These are phyloP conservation scores for Drosophila histrio DNA, from an alignment of 2,888 invertebrate species.

Conservation along the genomic window DNA sequence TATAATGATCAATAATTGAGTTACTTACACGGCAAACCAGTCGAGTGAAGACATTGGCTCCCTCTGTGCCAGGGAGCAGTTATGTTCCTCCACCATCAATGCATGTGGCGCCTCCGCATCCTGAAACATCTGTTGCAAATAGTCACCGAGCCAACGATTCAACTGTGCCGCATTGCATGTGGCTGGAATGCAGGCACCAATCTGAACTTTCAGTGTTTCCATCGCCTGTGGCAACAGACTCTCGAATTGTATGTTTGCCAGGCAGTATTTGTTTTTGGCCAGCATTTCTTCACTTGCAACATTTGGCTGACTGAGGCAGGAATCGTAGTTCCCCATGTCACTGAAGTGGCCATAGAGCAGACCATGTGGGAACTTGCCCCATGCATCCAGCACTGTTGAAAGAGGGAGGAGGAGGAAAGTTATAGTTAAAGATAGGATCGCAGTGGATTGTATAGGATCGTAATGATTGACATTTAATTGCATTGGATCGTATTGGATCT, in stretches of 20 bases:
- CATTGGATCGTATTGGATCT: neutral
- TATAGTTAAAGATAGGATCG: neutral
- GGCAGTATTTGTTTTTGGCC: constrained; percentile 53
- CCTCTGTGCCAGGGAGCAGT: constrained; percentile 9
- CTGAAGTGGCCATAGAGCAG: constrained; percentile 80
- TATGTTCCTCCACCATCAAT: constrained; percentile 30
- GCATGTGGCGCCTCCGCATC: neutral
- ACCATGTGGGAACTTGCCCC: constrained; percentile 83
- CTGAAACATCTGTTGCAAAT: constrained; percentile 36
- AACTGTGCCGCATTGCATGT: constrained; percentile 37
- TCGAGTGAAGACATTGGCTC: constrained; percentile 60
- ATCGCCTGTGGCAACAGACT: neutral
- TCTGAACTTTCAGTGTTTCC: constrained; percentile 15
- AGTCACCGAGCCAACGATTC: constrained; percentile 36
- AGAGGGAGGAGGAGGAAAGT: neutral
- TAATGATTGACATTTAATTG: neutral
- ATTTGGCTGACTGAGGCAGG: constrained; percentile 72
- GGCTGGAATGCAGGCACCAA: constrained; percentile 50
- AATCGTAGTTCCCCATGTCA: constrained; percentile 83
- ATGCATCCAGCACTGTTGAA: constrained; percentile 83
- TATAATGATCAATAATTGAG: no score
- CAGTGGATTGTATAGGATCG: neutral
- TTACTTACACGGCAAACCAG: constrained; percentile 74
- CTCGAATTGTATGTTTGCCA: constrained; percentile 44
- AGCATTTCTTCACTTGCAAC: neutral